These are phyloP conservation scores for Argyrosomus japonicus DNA, from an alignment of 2,113 vertebrate species.

Conservation along the genomic window DNA sequence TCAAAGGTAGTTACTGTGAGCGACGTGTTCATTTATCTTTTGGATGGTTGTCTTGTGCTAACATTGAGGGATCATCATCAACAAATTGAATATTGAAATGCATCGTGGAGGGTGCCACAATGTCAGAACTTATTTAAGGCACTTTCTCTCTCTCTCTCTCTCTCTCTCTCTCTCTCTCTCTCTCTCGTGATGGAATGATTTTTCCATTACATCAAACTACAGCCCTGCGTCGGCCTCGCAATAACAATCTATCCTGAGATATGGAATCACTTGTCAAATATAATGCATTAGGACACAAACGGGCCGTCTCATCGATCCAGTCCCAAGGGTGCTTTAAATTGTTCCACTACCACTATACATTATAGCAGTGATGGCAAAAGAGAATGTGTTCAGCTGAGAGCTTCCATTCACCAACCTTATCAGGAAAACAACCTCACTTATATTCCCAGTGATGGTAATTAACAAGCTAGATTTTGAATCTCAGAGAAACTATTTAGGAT, in stretches of 20 bases:
- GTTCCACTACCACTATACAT: conserved; percentile 13
- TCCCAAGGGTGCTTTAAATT: conserved; percentile 62
- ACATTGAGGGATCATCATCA: conserved; percentile 7
- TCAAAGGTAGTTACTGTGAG: conserved; percentile 1
- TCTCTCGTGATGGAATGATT: conserved; percentile 6
- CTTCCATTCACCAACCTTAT: conserved; percentile 23
- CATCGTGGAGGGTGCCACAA: not conserved
- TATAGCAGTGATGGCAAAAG: not conserved
- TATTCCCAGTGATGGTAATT: conserved; percentile 46
- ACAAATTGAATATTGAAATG: conserved; percentile 14
- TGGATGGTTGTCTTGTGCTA: not conserved
- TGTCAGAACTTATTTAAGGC: conserved; percentile 35
- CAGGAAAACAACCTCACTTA: conserved; percentile 28
- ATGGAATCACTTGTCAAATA: conserved; percentile 61
- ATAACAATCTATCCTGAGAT: conserved; percentile 57
- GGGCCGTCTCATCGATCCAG: conserved; percentile 60
- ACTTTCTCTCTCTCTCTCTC: not conserved
- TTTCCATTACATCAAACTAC: conserved; percentile 30
- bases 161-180: not conserved
- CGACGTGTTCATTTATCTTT: conserved; percentile 5
- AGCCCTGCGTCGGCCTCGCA: conserved; percentile 16
- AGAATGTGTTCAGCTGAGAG: not conserved
- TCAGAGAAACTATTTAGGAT: conserved; percentile 35
- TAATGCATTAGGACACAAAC: conserved; percentile 64
- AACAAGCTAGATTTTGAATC: conserved; percentile 38